Percentiles rank a stretch among this genome's conserved stretches.
Conservation (phyloP, 2,888 invertebrate genomes). For the Hemicrepidius hirtus region DNA sequence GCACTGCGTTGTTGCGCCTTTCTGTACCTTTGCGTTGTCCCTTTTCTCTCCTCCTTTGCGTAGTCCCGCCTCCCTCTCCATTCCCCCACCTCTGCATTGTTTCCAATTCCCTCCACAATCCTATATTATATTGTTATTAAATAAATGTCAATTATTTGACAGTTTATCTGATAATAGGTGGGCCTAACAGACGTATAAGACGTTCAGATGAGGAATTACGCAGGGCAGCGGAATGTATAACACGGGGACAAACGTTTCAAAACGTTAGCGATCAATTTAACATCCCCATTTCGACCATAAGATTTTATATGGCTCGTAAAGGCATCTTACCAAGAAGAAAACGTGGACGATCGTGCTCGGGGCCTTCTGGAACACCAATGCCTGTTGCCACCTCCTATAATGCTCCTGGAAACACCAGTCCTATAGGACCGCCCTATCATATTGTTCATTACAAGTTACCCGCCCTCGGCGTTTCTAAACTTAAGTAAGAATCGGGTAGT, state of each 20-base stretch:
- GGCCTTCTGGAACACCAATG: constrained; percentile 70
- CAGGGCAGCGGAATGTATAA: constrained; percentile 90
- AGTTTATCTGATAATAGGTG: constrained; percentile 48
- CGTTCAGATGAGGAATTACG: constrained; percentile 85
- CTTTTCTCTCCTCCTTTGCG: too few species aligned
- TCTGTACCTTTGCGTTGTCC: too few species aligned
- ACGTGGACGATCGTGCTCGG: constrained; percentile 79
- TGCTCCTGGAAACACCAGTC: constrained; percentile 75
- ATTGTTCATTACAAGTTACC: constrained; percentile 86
- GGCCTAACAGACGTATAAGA: constrained; percentile 75
- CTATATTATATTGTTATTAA: too few species aligned
- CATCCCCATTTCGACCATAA: constrained; percentile 90
- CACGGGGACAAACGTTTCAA: constrained; percentile 91
- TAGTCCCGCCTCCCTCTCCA: too few species aligned
- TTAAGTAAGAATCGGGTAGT: constrained; percentile 65
- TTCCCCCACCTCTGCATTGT: too few species aligned
- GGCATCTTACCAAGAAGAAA: constrained; percentile 87
- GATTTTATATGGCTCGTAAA: constrained; percentile 91
- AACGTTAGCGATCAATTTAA: constrained; percentile 91
- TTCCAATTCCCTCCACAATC: too few species aligned
- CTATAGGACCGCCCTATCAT: constrained; percentile 83
- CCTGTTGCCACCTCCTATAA: constrained; percentile 69
- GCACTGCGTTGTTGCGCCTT: too few species aligned
- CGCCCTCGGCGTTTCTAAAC: constrained; percentile 75
- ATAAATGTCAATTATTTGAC: too few species aligned